These are phyloP conservation scores for Microdon myrmicae DNA, from an alignment of 2,888 invertebrate genomes.

Conservation along the genomic window DNA sequence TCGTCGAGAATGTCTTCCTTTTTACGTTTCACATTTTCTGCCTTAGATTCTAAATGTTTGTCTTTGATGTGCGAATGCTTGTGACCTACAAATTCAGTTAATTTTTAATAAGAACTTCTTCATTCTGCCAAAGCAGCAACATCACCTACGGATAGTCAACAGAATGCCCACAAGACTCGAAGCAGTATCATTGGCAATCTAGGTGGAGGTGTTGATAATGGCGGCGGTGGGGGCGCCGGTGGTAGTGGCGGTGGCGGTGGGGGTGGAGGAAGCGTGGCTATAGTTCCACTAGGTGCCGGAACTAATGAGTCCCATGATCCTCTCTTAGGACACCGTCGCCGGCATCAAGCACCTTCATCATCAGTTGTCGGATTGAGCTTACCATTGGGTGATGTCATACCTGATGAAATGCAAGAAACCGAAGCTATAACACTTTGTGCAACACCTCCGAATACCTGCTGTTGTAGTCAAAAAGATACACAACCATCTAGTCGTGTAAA, in stretches of 20 bases:
- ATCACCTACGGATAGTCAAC: constrained; percentile 55
- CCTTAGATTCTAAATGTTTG: constrained; percentile 44
- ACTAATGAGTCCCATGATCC: constrained; percentile 40
- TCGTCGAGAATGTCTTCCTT: constrained; percentile 20
- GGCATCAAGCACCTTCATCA: constrained; percentile 41
- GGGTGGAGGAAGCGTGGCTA: constrained; percentile 18
- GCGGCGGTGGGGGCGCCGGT: constrained; percentile 35
- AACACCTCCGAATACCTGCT: constrained; percentile 54
- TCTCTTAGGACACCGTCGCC: constrained; percentile 42
- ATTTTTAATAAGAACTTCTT: constrained; percentile 11
- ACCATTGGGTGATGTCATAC: constrained; percentile 47
- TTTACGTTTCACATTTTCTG: constrained; percentile 27
- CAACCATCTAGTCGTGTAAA: constrained; percentile 34
- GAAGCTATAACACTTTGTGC: constrained; percentile 58
- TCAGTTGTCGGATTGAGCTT: constrained; percentile 27
- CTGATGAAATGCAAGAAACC: constrained; percentile 51
- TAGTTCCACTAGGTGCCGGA: too few relatives aligned
- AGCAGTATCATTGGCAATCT: constrained; percentile 52
- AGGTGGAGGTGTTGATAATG: constrained; percentile 53
- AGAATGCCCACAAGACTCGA: constrained; percentile 54
- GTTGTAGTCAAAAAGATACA: constrained; percentile 53
- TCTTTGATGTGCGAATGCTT: constrained; percentile 36
- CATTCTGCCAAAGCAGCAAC: constrained; percentile 43
- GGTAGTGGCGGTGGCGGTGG: constrained; percentile 11
- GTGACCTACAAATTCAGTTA: constrained; percentile 2